phyloP scores from a whole-genome alignment of 2,113 vertebrate species.

The Hystrix cristata region DNA sequence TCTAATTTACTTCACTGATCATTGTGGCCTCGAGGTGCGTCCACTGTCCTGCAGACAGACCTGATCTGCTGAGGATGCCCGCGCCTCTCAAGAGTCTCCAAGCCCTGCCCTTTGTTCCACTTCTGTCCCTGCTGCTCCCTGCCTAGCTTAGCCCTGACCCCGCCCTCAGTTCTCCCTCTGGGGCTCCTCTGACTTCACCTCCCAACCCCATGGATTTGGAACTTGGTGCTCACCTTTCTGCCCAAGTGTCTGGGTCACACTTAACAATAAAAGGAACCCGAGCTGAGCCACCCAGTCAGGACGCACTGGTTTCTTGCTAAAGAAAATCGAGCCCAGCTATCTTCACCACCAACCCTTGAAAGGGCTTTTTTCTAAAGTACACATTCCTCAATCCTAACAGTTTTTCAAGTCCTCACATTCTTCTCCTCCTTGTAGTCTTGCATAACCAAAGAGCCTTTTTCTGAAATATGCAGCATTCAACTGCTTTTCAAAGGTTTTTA shows the following conservation, averaged over 20 bases:
- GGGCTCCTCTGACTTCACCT: neutral
- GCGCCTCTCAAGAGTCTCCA: neutral
- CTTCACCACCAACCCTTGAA: neutral
- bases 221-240: neutral
- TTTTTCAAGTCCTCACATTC: neutral
- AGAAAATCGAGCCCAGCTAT: neutral
- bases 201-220: neutral
- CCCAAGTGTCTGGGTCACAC: neutral
- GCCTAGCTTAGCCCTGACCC: neutral
- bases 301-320: neutral
- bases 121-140: neutral
- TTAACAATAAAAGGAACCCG: neutral
- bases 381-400: neutral
- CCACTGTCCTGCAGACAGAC: neutral
- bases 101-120: neutral
- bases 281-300: neutral
- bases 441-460: neutral
- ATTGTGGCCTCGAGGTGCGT: neutral
- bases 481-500: slow-evolving; percentile 23
- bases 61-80: neutral
- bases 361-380: neutral
- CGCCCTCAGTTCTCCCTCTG: neutral
- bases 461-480: neutral
- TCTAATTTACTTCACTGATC: neutral
- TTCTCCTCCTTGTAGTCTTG: neutral